Percentiles rank a stretch among this genome's conserved stretches.
Evolutionary conservation across 1,140 invertebrate genomes (phyloP).

Genomic region (Scaptomyza montana): DNA sequence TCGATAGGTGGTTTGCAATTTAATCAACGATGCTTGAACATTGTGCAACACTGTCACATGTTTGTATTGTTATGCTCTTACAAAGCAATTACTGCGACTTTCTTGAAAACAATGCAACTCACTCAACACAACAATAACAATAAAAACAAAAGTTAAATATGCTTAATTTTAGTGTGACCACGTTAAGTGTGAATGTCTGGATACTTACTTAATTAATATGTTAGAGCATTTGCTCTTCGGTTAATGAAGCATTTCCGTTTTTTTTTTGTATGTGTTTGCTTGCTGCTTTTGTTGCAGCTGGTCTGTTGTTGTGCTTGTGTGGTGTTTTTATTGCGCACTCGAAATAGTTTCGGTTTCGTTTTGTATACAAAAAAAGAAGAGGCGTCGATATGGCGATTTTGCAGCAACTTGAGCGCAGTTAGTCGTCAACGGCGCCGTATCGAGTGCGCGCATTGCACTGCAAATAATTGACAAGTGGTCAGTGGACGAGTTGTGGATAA

Average conservation of each 20-base stretch:
- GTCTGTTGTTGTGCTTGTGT: constrained; percentile 25
- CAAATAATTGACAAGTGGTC: constrained; percentile 12
- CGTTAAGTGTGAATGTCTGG: too few species aligned
- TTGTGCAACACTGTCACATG: constrained; percentile 39
- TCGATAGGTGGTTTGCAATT: constrained; percentile 10
- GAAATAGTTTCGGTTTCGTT: constrained; percentile 71
- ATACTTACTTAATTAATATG: background rate
- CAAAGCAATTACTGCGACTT: background rate
- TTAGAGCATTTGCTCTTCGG: constrained; percentile 3
- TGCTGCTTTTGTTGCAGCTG: constrained; percentile 20
- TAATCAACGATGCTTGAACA: constrained; percentile 27
- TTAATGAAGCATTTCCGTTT: background rate
- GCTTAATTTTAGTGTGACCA: too few species aligned
- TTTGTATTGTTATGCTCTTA: constrained; percentile 26
- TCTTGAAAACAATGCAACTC: background rate
- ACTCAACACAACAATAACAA: background rate
- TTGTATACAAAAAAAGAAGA: constrained; percentile 45
- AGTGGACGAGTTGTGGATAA: constrained; percentile 8
- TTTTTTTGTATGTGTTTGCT: constrained; percentile 4
- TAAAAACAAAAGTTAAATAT: background rate
- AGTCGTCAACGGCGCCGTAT: constrained; percentile 39
- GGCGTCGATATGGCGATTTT: constrained; percentile 55
- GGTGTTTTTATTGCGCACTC: constrained; percentile 78
- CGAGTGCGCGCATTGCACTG: constrained; percentile 27
- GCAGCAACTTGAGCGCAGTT: constrained; percentile 41